Conservation (phyloP, 2,888 invertebrate genomes). For the Herminia tarsipennalis region DNA sequence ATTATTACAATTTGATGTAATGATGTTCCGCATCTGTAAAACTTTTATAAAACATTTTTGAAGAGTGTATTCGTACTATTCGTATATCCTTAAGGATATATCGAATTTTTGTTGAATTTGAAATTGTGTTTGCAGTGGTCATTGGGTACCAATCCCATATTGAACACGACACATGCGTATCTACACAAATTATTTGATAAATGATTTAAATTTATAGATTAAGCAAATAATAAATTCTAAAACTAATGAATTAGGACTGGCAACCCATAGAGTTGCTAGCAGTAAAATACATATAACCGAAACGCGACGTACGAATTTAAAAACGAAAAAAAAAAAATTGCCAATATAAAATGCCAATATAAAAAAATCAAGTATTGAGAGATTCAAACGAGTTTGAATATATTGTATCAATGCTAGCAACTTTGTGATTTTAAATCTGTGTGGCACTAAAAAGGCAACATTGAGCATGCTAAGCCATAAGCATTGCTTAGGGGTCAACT, state of each 20-base stretch:
- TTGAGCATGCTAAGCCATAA: slow-evolving; percentile 55
- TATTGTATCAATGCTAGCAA: slow-evolving; percentile 59
- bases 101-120: slow-evolving; percentile 12
- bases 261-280: slow-evolving; percentile 72
- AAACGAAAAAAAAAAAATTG: slow-evolving; percentile 18
- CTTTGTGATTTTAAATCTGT: slow-evolving; percentile 49
- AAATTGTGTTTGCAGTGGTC: slow-evolving; percentile 74
- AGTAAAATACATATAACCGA: slow-evolving; percentile 16
- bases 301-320: not conserved
- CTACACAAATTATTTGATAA: too few relatives aligned
- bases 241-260: slow-evolving; percentile 54
- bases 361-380: not conserved
- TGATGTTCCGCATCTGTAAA: slow-evolving; percentile 42
- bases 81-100: slow-evolving; percentile 7
- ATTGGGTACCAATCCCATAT: slow-evolving; percentile 70
- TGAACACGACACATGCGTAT: slow-evolving; percentile 18
- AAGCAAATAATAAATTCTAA: too few relatives aligned
- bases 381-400: too few relatives aligned
- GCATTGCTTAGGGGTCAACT: slow-evolving; percentile 48
- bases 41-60: slow-evolving; percentile 10
- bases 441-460: slow-evolving; percentile 64
- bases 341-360: slow-evolving; percentile 7
- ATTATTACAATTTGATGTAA: slow-evolving; percentile 24
- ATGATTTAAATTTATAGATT: too few relatives aligned
- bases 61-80: not conserved